These are phyloP conservation scores for Geotrupes spiniger DNA, from an alignment of 2,888 invertebrate species.

Conservation along the genomic window DNA sequence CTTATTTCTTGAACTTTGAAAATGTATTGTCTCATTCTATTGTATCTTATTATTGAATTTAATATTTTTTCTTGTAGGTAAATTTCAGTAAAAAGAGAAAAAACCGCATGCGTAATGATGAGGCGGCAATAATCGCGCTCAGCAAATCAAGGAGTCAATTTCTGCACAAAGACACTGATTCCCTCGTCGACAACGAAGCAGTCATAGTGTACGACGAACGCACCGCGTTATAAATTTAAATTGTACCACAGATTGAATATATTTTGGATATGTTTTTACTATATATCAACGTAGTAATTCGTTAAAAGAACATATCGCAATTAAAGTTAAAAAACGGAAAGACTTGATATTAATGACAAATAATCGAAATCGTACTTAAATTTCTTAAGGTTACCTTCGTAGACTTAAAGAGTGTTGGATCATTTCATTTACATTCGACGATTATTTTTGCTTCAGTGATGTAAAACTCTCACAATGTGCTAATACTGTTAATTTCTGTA, in stretches of 20 bases:
- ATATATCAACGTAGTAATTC: conserved; percentile 14
- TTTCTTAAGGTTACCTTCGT: conserved; percentile 1
- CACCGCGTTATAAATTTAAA: conserved; percentile 62
- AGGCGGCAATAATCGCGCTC: conserved; percentile 76
- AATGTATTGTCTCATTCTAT: no score
- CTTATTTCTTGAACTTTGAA: no score
- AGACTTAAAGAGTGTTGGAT: background rate
- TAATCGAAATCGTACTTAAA: conserved; percentile 21
- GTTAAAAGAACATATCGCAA: conserved; percentile 33
- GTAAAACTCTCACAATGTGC: no score
- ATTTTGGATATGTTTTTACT: conserved; percentile 21
- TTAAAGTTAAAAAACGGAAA: no score
- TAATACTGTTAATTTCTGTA: no score
- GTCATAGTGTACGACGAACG: conserved; percentile 80
- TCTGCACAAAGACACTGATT: conserved; percentile 58
- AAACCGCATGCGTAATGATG: conserved; percentile 78
- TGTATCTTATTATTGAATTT: no score
- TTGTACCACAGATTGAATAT: conserved; percentile 21
- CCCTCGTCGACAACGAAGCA: conserved; percentile 72
- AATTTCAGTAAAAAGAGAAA: conserved; percentile 75
- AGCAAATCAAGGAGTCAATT: conserved; percentile 69
- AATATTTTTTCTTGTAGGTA: conserved; percentile 53
- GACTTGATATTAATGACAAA: conserved; percentile 31
- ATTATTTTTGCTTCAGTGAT: no score
- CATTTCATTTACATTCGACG: no score